Base-by-base conservation (phyloP, 2,113 vertebrate genomes). In the Hippocampus mohnikei region DNA sequence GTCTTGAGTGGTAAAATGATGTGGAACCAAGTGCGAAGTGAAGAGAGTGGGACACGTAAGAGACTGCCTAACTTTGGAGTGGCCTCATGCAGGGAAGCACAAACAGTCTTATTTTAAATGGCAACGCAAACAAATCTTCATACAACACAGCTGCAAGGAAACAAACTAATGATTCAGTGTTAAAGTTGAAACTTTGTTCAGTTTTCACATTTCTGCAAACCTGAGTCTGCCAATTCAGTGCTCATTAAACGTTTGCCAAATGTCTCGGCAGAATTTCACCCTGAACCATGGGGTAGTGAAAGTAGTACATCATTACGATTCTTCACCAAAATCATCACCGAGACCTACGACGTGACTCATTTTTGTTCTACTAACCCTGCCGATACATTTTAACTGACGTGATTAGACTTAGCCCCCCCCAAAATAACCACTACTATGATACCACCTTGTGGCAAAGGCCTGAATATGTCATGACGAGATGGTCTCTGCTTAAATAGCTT, bases 11-110 rank as follows among this genome's bases (percentile, higher is more conserved):
- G 70, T 73, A 20, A 71, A 74, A 71, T 69, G 69, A 79, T 81
- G 82, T 79, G 81, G 76, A 90, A 88, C 83, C 80, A 81, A 84
- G 78, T 81, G 84, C 78, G 82, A 87, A 81, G 84, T 80, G 82
- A 87, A 81, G 76, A 71, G 69, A 76, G 75, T 16, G 59, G 33
- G 50, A 53, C 11, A 52, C 63, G 59, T 40, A 69, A 48, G 23
- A 71, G 40, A 46, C 63, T 52, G 23, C 23, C 21, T 9, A 5
- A 48, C 67, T 70, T n/a, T 44, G 21, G 64, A 61, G 11, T 27
- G 21, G 10, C 8, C 9, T 40, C 33, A 10, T 44, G 52, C 10
- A 48, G 8, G 53, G 13, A 18, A 37, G 58, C 7, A 37, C 10
- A 58, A 23, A 29, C 5, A 42, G 20, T 23, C 23, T 42, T 42